Base-by-base conservation (phyloP, 2,113 vertebrate species). In the Alethe diademata region DNA sequence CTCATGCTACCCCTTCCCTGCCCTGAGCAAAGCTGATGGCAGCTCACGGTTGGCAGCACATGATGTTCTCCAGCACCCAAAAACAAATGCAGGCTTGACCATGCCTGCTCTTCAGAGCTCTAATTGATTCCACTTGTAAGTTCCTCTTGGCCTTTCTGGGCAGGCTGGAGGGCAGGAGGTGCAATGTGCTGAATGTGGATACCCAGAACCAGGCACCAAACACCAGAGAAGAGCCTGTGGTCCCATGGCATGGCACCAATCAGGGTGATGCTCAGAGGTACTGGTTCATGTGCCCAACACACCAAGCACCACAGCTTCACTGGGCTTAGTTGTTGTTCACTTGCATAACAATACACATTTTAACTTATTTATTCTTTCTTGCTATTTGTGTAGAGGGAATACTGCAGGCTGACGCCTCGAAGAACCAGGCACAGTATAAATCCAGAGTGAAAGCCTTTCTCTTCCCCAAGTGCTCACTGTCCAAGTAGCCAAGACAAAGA, bases 171-270 rank as follows among this genome's bases (percentile, higher is more conserved):
- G 24, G 54, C 58, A 12, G 36, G 73, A 87, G 38, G 29, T 45
- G 65, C 36, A 28, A 33, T 2, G 2, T 50, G 64, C 51, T 78
- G 90, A 26, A n/a, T 28, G 4, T 6, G 81, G 60, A 8, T 31
- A 13, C 43, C 11, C 35, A 26, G 24, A 54, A 38, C 8, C 43
- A 24, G n/a, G 15, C 51, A 57, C n/a, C 43, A 20, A 61, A 31
- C 17, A 2, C 19, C 0, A 0, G 25, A 19, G 60, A 74, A 57
- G 11, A 38, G 23, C 15, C 64, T 18, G 42, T 3, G 5, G 8
- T 29, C 16, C 33, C 12, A 22, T 20, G 66, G 71, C 78, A 20
- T 29, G 29, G 38, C 83, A 60, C 14, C 79, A 23, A 0, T n/a
- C 4, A 43, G 61, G 64, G 12, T 35, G 51, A 26, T 24, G 58